phyloP scores from a whole-genome alignment of 1,140 invertebrate genomes.

The Pogonomyrmex barbatus region DNA sequence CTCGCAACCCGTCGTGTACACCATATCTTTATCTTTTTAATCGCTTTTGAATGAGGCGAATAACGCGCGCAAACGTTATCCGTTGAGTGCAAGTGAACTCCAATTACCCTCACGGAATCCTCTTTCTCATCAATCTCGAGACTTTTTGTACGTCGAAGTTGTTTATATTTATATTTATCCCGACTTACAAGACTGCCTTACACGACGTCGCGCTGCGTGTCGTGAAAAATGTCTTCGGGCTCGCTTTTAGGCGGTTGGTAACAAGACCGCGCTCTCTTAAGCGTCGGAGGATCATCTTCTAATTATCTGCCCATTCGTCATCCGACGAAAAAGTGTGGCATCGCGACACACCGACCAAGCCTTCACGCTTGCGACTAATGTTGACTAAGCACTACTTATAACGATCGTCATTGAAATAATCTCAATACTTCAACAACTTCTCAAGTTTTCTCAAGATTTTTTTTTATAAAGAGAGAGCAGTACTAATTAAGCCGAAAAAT shows the following conservation, averaged over 20 bases:
- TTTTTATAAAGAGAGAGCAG: neutral
- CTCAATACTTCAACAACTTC: neutral
- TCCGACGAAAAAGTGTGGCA: slow-evolving; percentile 73
- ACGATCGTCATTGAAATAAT: neutral
- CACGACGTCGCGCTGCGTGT: slow-evolving; percentile 64
- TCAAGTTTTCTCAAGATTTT: neutral
- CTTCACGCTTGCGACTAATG: slow-evolving; percentile 20
- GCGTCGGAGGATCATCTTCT: slow-evolving; percentile 77
- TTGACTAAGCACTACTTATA: neutral
- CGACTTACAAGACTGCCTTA: slow-evolving; percentile 68
- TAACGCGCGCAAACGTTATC: slow-evolving; percentile 1
- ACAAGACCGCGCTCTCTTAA: slow-evolving; percentile 73
- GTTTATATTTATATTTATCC: slow-evolving; percentile 82
- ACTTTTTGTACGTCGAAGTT: slow-evolving; percentile 69
- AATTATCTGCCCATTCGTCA: slow-evolving; percentile 82
- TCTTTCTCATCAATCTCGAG: slow-evolving; percentile 78
- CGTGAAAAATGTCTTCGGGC: slow-evolving; percentile 75
- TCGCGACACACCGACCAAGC: slow-evolving; percentile 9
- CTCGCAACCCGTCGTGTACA: slow-evolving; percentile 4
- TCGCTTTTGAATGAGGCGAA: slow-evolving; percentile 56
- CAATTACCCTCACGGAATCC: slow-evolving; percentile 77
- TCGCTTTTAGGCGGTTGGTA: slow-evolving; percentile 73
- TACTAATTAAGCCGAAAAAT: neutral
- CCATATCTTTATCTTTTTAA: slow-evolving; percentile 61
- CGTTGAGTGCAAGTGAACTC: slow-evolving; percentile 30